Percentiles rank a stretch among this genome's conserved stretches.
Evolutionary conservation across 2,113 vertebrate species (phyloP).

Genomic region (Sceloporus undulatus): DNA sequence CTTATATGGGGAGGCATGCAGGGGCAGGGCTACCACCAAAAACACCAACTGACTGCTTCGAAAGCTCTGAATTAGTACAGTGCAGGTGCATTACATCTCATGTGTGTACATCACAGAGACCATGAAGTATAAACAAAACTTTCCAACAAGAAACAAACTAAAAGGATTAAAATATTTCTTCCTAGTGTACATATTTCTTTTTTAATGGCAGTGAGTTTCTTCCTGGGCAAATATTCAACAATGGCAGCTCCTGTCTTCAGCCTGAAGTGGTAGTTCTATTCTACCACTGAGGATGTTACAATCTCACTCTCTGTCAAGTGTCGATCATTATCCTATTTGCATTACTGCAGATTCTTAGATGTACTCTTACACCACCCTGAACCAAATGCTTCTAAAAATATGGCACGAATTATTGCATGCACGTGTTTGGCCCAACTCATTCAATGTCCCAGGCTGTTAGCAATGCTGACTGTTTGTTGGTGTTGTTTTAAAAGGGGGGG

Average conservation of each 20-base stretch:
- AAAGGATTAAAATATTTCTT: neutral
- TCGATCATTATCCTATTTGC: neutral
- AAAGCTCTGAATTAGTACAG: no score
- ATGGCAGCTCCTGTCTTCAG: neutral
- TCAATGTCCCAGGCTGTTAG: conserved; percentile 33
- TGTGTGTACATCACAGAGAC: no score
- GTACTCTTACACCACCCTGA: neutral
- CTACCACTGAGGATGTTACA: neutral
- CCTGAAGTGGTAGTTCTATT: no score
- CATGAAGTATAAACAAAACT: neutral
- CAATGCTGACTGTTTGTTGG: conserved; percentile 61
- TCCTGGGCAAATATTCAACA: neutral
- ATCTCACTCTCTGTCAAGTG: neutral
- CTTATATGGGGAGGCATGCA: no score
- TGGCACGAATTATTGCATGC: neutral
- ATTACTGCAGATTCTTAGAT: neutral
- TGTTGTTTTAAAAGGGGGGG: conserved; percentile 51
- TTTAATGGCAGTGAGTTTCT: neutral
- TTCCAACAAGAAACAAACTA: neutral
- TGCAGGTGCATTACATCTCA: no score
- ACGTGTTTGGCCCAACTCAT: neutral
- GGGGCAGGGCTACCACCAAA: no score
- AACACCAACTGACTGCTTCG: neutral
- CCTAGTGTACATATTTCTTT: neutral
- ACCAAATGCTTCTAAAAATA: neutral